Percentiles rank a stretch among this genome's conserved stretches.
Conservation (phyloP, 2,797 vertebrate genomes). For the Coccyzus lansbergi region DNA sequence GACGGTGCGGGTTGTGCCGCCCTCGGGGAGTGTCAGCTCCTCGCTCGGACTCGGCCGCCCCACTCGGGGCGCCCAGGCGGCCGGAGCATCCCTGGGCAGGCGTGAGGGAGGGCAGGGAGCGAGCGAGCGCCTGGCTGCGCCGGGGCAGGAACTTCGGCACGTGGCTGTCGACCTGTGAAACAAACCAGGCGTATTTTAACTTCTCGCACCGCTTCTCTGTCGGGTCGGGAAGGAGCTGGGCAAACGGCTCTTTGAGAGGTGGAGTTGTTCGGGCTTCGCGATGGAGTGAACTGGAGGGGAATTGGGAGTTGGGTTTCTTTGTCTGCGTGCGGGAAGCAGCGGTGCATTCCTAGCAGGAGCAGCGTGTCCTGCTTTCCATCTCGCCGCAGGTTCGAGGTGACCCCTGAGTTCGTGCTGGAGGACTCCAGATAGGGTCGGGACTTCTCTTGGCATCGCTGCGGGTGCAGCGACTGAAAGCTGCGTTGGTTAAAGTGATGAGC, state of each 20-base stretch:
- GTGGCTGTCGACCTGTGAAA: not conserved
- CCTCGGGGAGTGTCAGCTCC: not conserved
- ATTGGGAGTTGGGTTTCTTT: constrained; percentile 14
- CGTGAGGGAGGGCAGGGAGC: not conserved
- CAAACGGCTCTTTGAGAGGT: not conserved
- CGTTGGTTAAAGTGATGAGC: not conserved
- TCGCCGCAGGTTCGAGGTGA: not conserved
- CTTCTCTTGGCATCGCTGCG: not conserved
- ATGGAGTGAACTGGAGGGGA: not conserved
- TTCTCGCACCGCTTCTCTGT: not conserved
- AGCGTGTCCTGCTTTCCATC: not conserved
- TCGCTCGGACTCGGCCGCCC: not conserved
- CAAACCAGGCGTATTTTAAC: not conserved
- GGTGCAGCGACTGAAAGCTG: not conserved
- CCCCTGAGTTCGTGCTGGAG: not conserved
- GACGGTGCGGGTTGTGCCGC: not conserved
- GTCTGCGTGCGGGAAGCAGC: constrained; percentile 1
- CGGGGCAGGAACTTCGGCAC: not conserved
- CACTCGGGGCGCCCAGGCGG: no score
- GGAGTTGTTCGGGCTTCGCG: not conserved
- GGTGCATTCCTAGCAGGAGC: not conserved
- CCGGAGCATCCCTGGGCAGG: not conserved
- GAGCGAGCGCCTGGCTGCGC: not conserved
- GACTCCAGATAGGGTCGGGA: not conserved
- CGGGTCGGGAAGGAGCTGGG: not conserved